phyloP scores from a whole-genome alignment of 1,140 invertebrate species.

The Plutomurus gul region DNA sequence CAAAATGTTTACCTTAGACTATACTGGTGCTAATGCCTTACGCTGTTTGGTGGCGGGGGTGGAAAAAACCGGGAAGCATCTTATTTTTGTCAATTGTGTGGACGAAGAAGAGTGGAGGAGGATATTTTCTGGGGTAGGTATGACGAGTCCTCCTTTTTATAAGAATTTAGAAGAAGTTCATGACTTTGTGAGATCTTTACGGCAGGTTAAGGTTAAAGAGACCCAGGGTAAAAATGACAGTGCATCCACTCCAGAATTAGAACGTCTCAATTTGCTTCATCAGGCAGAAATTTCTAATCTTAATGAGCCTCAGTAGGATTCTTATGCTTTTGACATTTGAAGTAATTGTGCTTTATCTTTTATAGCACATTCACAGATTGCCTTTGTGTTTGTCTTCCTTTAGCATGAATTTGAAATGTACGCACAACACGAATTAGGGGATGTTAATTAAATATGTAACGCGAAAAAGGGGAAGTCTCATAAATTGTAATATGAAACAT shows the following conservation, averaged over 20 bases:
- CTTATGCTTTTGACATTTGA: too few species aligned
- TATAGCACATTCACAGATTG: too few species aligned
- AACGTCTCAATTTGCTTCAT: too few species aligned
- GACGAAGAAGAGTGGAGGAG: background rate
- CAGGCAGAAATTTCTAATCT: too few species aligned
- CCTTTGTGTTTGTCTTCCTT: too few species aligned
- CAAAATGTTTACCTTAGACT: constrained; percentile 8
- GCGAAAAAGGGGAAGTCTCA: too few species aligned
- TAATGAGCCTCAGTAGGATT: too few species aligned
- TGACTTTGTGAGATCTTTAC: background rate
- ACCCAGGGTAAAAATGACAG: background rate
- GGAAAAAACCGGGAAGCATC: constrained; percentile 31
- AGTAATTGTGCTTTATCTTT: too few species aligned
- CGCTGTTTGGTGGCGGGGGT: background rate
- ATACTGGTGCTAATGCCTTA: constrained; percentile 20
- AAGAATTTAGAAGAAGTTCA: background rate
- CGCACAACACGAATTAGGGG: too few species aligned
- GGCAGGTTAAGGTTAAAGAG: background rate
- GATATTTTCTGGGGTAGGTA: background rate
- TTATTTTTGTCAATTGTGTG: constrained; percentile 17
- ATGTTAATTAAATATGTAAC: too few species aligned
- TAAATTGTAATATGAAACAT: too few species aligned
- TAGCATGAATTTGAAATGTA: too few species aligned
- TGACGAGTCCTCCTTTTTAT: background rate
- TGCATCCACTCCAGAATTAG: background rate